A percentile compares a stretch with the other conserved stretches of the same genome.
These are phyloP conservation scores for Harpegnathos saltator DNA, from an alignment of 1,140 invertebrate species.

Conservation along the genomic window DNA sequence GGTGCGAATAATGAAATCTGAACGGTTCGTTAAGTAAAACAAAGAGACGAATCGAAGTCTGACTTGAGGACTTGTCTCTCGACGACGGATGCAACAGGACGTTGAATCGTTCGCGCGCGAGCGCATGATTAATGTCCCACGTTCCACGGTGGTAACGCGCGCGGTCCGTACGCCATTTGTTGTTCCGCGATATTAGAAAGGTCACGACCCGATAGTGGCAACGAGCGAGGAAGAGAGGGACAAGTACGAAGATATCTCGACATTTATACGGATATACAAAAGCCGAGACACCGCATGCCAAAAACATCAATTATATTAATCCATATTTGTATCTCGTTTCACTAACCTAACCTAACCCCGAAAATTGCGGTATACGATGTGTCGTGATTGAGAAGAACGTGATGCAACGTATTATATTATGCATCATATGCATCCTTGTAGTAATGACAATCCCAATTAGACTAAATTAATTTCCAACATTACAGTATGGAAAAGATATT, in stretches of 20 bases:
- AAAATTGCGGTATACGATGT: conserved; percentile 23
- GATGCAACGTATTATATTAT: background rate
- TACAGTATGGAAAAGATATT: too few relatives aligned
- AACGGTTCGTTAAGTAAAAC: too few relatives aligned
- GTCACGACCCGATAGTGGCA: conserved; percentile 37
- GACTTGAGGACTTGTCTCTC: conserved; percentile 46
- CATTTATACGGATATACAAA: conserved; percentile 67
- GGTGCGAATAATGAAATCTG: too few relatives aligned
- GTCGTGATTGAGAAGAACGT: conserved; percentile 4
- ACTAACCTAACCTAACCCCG: too few relatives aligned
- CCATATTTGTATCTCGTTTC: background rate
- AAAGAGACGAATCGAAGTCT: conserved; percentile 23
- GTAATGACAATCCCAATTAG: background rate
- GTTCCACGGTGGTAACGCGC: conserved; percentile 71
- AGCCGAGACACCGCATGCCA: conserved; percentile 2
- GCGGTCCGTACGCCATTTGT: conserved; percentile 75
- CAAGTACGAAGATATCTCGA: conserved; percentile 44
- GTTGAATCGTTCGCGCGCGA: conserved; percentile 66
- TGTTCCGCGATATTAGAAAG: conserved; percentile 75
- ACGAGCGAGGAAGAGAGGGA: background rate
- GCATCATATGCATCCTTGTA: background rate
- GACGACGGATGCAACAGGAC: conserved; percentile 62
- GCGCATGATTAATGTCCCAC: conserved; percentile 77
- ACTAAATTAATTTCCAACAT: too few relatives aligned
- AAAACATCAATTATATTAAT: conserved; percentile 55